Evolutionary conservation across 2,888 invertebrate genomes (phyloP), one percentile per base, ranked within the genome.

Genomic region (Disparrhopalites patrizii): DNA sequence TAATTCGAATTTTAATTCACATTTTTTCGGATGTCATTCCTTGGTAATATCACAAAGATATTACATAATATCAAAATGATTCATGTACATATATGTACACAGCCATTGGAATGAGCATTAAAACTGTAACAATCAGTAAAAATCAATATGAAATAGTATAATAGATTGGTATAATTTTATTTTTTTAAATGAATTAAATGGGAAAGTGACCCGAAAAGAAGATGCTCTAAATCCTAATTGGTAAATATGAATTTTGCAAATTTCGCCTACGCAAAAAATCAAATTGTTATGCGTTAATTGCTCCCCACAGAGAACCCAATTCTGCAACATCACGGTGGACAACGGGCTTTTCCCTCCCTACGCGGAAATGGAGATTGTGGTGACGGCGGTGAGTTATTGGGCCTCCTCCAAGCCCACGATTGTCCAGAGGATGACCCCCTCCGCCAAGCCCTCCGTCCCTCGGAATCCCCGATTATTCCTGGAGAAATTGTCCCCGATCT

Each of bases 311-410:
- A 10, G 43, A 3, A 47, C 50, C 3, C 13, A 8, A 31, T 13
- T 33, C 20, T 15, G 23, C 13, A 60, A 40, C 23, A 28, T 61
- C 4, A 51, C 40, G 5, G 27, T 72, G 38, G 65, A 68, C 8
- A 69, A 65, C 31, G 62, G 61, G n/a, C 65, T 66, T 1, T 7
- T 73, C 58, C 78, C 83, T 3, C 90, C 93, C 0, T 91, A 89
- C 78, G 86, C 88, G 8, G 80, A 82, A 18, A 78, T 93, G 63
- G 85, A 86, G 65, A 85, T 92, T 23, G 85, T 87, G 1, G 84
- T 95, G 3, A 85, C 89, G 36, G 88, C 93, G 1, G 88, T 87
- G 77, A 91, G 93, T 0, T 87, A 87, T 75, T 94, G 94, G 93
- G 90, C 89, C 18, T 85, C 87, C 2, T 87, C 91, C 0, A 81